Percentiles rank a stretch among this genome's conserved stretches.
These are phyloP conservation scores for Dolichomitus sp. DNA, from an alignment of 2,888 invertebrate species.

Conservation along the genomic window DNA sequence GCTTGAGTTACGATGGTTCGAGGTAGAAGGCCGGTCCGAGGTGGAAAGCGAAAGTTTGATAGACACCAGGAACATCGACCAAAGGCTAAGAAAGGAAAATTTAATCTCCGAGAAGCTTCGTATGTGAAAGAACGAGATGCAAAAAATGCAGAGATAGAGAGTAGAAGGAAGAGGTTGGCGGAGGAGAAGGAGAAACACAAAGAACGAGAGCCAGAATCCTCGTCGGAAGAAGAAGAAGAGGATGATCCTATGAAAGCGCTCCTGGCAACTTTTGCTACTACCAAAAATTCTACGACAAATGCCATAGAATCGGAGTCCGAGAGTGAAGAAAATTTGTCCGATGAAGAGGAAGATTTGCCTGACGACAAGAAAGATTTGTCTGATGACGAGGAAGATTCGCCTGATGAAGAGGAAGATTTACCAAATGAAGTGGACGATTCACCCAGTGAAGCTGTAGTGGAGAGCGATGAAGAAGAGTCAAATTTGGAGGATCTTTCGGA, in stretches of 20 bases:
- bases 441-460: conserved; percentile 1
- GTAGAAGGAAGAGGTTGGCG: conserved; percentile 81
- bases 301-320: conserved; percentile 85
- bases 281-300: conserved; percentile 68
- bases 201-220: conserved; percentile 84
- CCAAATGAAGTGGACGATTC: conserved; percentile 68
- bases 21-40: conserved; percentile 75
- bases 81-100: conserved; percentile 81
- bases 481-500: conserved; percentile 33
- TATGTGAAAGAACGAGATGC: conserved; percentile 81
- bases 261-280: conserved; percentile 86
- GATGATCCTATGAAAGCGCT: conserved; percentile 87
- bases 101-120: conserved; percentile 78
- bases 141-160: conserved; percentile 81
- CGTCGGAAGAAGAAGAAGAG: conserved; percentile 87
- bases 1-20: conserved; percentile 74
- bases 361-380: conserved; percentile 68
- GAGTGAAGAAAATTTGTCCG: conserved; percentile 71
- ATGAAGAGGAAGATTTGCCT: conserved; percentile 63
- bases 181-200: conserved; percentile 87
- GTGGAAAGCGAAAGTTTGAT: conserved; percentile 78
- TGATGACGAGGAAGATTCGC: conserved; percentile 65
- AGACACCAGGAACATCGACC: conserved; percentile 66
- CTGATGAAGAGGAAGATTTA: conserved; percentile 67
- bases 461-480: conserved; percentile 33